Percentiles rank a stretch among this genome's conserved stretches.
These are phyloP conservation scores for Leptothorax acervorum DNA, from an alignment of 2,888 invertebrate genomes.

Conservation along the genomic window DNA sequence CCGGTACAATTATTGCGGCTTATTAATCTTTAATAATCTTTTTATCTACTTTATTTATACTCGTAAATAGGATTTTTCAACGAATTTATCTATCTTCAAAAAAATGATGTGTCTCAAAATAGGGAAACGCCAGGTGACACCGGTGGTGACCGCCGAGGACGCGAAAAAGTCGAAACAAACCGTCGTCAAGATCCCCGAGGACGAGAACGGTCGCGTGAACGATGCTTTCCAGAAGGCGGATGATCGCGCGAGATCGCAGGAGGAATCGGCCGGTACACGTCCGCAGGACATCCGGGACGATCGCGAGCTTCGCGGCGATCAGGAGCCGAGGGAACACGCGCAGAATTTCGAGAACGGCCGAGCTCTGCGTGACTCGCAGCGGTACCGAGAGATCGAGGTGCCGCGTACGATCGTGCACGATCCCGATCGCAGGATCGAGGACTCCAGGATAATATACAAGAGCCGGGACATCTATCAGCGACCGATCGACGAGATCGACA, in stretches of 20 bases:
- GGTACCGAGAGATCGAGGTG: constrained; percentile 68
- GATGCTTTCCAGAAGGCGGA: constrained; percentile 74
- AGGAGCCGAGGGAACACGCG: constrained; percentile 78
- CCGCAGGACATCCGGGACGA: constrained; percentile 24
- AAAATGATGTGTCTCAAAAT: neutral
- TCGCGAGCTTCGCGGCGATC: constrained; percentile 42
- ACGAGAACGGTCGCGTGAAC: constrained; percentile 67
- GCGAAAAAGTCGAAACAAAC: constrained; percentile 65
- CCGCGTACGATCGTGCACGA: constrained; percentile 60
- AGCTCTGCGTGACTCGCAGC: constrained; percentile 71
- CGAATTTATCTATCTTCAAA: neutral
- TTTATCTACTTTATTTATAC: neutral
- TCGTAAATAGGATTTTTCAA: neutral
- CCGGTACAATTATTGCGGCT: neutral
- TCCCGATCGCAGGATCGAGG: constrained; percentile 62
- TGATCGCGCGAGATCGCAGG: constrained; percentile 46
- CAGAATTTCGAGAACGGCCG: constrained; percentile 80
- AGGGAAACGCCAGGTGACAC: constrained; percentile 65
- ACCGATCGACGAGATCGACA: constrained; percentile 82
- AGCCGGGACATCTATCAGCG: constrained; percentile 81
- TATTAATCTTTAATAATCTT: neutral
- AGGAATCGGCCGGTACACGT: constrained; percentile 13
- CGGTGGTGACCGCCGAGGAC: constrained; percentile 73
- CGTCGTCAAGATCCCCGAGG: constrained; percentile 50
- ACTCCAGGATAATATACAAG: constrained; percentile 72